Conservation (phyloP, 2,888 invertebrate species). For the Diaphora mendica region DNA sequence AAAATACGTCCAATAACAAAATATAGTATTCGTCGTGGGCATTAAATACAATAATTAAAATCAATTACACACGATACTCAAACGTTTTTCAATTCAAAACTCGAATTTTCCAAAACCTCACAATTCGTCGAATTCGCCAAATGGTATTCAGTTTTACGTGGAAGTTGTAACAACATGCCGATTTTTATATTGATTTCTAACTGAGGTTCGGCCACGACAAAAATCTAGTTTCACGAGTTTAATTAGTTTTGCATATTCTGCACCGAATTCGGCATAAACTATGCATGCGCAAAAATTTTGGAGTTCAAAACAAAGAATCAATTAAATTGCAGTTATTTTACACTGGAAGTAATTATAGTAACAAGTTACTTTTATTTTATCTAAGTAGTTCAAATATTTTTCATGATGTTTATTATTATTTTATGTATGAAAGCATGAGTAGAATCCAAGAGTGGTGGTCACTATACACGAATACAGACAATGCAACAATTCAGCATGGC, state of each 20-base stretch:
- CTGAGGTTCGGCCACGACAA: conserved; percentile 54
- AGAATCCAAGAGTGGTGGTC: too few relatives aligned
- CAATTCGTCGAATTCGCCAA: conserved; percentile 57
- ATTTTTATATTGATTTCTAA: conserved; percentile 63
- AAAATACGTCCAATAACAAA: too few relatives aligned
- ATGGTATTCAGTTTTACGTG: conserved; percentile 71
- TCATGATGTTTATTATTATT: not conserved
- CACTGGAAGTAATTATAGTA: not conserved
- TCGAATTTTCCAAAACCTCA: conserved; percentile 33
- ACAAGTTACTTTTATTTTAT: too few relatives aligned
- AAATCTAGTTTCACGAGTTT: conserved; percentile 53
- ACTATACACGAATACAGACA: too few relatives aligned
- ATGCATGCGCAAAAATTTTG: not conserved
- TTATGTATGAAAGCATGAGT: too few relatives aligned
- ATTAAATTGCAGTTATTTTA: not conserved
- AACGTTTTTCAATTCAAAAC: not conserved
- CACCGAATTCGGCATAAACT: not conserved
- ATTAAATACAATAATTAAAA: too few relatives aligned
- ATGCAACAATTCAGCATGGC: too few relatives aligned
- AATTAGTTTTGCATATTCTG: conserved; percentile 10
- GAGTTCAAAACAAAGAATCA: not conserved
- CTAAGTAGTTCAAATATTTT: not conserved
- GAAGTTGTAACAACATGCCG: conserved; percentile 71
- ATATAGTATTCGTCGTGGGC: too few relatives aligned
- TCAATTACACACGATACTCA: not conserved